Percentiles rank a stretch among this genome's conserved stretches.
Evolutionary conservation across 2,797 vertebrate genomes (phyloP).

Genomic region (Microctenopoma steveboyesi): DNA sequence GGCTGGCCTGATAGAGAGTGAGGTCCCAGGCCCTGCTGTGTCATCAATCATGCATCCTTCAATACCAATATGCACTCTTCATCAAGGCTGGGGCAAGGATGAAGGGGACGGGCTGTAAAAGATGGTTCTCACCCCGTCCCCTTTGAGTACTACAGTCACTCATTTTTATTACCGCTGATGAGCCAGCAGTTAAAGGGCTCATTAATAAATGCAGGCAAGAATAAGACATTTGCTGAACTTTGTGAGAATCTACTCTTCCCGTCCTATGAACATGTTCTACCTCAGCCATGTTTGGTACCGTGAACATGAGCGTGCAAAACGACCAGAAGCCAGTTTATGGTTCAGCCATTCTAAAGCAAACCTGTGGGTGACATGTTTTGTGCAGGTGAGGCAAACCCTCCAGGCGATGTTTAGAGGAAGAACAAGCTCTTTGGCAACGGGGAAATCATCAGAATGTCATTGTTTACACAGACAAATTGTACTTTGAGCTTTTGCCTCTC

Average conservation of each 20-base stretch:
- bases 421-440: not conserved
- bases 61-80: slow-evolving; percentile 63
- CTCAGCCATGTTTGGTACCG: slow-evolving; percentile 10
- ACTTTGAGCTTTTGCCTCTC: not conserved
- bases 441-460: not conserved
- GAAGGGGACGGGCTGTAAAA: slow-evolving; percentile 73
- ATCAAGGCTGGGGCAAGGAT: slow-evolving; percentile 62
- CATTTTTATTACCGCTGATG: slow-evolving; percentile 74
- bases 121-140: slow-evolving; percentile 45
- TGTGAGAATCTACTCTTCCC: slow-evolving; percentile 9
- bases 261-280: slow-evolving; percentile 2
- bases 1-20: slow-evolving; percentile 59
- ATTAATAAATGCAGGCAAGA: slow-evolving; percentile 72
- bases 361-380: not conserved
- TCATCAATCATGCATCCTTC: slow-evolving; percentile 73
- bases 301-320: not conserved
- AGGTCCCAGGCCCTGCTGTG: slow-evolving; percentile 30
- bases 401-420: not conserved
- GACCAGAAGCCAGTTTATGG: slow-evolving; percentile 15
- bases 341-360: slow-evolving; percentile 8
- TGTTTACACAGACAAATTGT: not conserved
- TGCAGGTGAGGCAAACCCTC: slow-evolving; percentile 4
- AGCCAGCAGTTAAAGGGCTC: slow-evolving; percentile 68
- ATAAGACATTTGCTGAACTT: slow-evolving; percentile 60
- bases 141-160: slow-evolving; percentile 47